Evolutionary conservation across 2,888 invertebrate species (phyloP), one percentile per base, ranked within the genome.

Genomic region (Pollenia griseotomentosa): DNA sequence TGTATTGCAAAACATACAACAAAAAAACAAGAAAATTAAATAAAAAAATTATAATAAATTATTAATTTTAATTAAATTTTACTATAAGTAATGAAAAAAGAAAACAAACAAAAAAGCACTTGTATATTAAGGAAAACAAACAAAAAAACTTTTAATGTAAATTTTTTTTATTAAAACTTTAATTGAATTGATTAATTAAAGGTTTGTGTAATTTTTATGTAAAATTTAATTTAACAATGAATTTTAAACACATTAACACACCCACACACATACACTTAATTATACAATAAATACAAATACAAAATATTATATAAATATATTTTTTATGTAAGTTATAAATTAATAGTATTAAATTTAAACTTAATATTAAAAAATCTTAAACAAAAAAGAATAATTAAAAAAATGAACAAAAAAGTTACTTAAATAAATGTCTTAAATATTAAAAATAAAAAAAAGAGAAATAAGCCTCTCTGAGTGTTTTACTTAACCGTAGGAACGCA

Each of bases 361-460:
- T 70, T 83, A 86, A 89, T 88, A 68, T 88, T 42, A 81, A 75
- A 19, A 73, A 79, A 59, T 12, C 8, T 33, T 12, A 77, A 78
- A 77, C 40, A 57, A 68, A 61, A 61, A 57, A 8, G 63, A 75
- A 48, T 48, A 75, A 68, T 53, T 48, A 66, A 65, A 66, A 82
- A 80, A 61, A 79, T 68, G 68, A 89, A 84, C 84, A 88, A 85
- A 80, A 88, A 85, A 88, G 88, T 89, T 89, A 88, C 85, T 88
- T 88, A 87, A 89, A 89, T 89, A 85, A 89, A 89, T 89, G 89
- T 89, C 88, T 88, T 88, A 88, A 88, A 88, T 87, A 88, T 82
- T 79, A 80, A 73, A 65, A 65, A 68, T 55, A 74, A 59, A 44
- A 59, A 7, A 75, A 46, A 11, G 12, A 5, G 53, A 9, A 6